Conservation (phyloP, 1,140 invertebrate species). For the Bilobella aurantiaca region DNA sequence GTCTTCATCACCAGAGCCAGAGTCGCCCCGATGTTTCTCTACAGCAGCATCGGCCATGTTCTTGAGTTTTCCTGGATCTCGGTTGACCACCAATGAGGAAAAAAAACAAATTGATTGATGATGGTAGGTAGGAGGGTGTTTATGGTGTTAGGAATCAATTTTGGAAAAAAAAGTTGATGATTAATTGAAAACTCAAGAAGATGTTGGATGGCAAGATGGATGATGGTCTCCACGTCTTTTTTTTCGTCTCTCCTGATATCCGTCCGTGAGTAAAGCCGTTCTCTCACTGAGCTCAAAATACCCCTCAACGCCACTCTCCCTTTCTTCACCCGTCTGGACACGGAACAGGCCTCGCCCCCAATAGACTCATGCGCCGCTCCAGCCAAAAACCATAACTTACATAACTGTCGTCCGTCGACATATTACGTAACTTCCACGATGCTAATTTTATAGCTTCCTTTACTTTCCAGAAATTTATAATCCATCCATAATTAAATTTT, state of each 20-base stretch:
- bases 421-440: too few species aligned
- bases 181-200: not conserved
- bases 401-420: too few species aligned
- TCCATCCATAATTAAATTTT: too few species aligned
- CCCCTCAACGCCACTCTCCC: too few species aligned
- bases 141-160: slow-evolving; percentile 2
- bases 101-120: slow-evolving; percentile 8
- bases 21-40: not conserved
- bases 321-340: too few species aligned
- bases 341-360: too few species aligned
- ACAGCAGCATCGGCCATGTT: slow-evolving; percentile 4
- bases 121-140: not conserved
- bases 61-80: not conserved
- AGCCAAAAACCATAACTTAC: too few species aligned
- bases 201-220: not conserved
- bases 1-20: not conserved
- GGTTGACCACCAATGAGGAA: not conserved
- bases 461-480: too few species aligned
- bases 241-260: slow-evolving; percentile 1
- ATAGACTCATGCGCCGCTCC: too few species aligned
- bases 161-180: not conserved
- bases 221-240: slow-evolving; percentile 1
- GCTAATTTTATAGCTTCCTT: too few species aligned
- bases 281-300: not conserved
- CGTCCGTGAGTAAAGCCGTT: not conserved